Percentiles rank a stretch among this genome's conserved stretches.
phyloP scores from a whole-genome alignment of 1,140 invertebrate species.

The Hetaerina americana region DNA sequence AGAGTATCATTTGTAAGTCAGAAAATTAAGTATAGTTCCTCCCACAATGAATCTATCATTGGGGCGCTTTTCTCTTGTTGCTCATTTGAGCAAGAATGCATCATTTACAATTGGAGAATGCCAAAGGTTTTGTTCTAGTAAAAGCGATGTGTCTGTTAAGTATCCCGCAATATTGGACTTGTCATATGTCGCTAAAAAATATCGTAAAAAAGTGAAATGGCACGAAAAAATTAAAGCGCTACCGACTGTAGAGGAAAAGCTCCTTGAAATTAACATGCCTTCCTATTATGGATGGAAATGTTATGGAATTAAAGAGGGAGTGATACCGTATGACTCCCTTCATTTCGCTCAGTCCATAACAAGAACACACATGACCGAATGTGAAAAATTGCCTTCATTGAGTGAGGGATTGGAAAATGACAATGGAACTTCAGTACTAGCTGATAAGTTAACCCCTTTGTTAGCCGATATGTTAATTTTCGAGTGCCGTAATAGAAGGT shows the following conservation, averaged over 20 bases:
- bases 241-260: constrained; percentile 66
- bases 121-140: not conserved
- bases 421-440: not conserved
- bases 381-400: constrained; percentile 33
- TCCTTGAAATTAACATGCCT: constrained; percentile 64
- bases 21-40: too few relatives aligned
- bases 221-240: constrained; percentile 45
- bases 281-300: constrained; percentile 62
- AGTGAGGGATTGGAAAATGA: not conserved
- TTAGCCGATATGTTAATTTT: not conserved
- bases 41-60: too few relatives aligned
- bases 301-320: constrained; percentile 41
- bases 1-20: too few relatives aligned
- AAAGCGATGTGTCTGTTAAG: constrained; percentile 11
- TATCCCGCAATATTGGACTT: constrained; percentile 50
- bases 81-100: too few relatives aligned
- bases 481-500: not conserved
- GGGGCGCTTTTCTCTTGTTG: too few relatives aligned
- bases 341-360: constrained; percentile 54
- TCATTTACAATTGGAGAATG: too few relatives aligned
- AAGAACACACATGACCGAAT: constrained; percentile 44
- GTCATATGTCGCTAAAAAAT: constrained; percentile 27
- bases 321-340: constrained; percentile 50
- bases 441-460: not conserved
- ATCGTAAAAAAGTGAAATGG: constrained; percentile 29